A percentile compares a stretch with the other conserved stretches of the same genome.
Conservation (phyloP, 2,888 invertebrate genomes). For the Trilocha varians region DNA sequence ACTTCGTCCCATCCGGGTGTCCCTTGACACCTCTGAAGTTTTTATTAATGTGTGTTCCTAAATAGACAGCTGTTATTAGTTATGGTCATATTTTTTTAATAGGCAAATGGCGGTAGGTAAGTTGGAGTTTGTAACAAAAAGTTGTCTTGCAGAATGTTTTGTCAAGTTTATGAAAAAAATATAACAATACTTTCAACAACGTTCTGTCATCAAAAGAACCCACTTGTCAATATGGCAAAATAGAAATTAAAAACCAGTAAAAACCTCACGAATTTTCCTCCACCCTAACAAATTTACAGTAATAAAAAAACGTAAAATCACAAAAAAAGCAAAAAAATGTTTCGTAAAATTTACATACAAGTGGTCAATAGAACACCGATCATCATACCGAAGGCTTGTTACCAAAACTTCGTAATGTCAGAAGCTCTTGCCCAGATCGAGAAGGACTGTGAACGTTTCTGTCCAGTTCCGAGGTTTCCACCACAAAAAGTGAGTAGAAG, state of each 20-base stretch:
- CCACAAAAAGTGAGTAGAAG: constrained; percentile 41
- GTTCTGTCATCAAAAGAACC: too few relatives aligned
- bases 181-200: too few relatives aligned
- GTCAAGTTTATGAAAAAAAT: too few relatives aligned
- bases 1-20: too few relatives aligned
- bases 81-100: too few relatives aligned
- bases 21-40: too few relatives aligned
- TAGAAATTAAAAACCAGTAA: background rate
- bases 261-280: background rate
- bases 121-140: too few relatives aligned
- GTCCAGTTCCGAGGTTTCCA: constrained; percentile 38
- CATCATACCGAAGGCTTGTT: constrained; percentile 18
- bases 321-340: background rate
- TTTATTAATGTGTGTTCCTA: too few relatives aligned
- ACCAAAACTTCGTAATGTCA: constrained; percentile 45
- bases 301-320: background rate
- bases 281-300: background rate
- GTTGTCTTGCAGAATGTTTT: too few relatives aligned
- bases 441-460: constrained; percentile 38
- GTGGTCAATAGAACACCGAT: background rate
- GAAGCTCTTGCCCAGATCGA: constrained; percentile 40
- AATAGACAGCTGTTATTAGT: too few relatives aligned
- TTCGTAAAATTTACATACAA: background rate
- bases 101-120: too few relatives aligned
- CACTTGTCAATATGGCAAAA: too few relatives aligned